Evolutionary conservation across 2,888 invertebrate genomes (phyloP).

Genomic region (Stomorhina lunata): DNA sequence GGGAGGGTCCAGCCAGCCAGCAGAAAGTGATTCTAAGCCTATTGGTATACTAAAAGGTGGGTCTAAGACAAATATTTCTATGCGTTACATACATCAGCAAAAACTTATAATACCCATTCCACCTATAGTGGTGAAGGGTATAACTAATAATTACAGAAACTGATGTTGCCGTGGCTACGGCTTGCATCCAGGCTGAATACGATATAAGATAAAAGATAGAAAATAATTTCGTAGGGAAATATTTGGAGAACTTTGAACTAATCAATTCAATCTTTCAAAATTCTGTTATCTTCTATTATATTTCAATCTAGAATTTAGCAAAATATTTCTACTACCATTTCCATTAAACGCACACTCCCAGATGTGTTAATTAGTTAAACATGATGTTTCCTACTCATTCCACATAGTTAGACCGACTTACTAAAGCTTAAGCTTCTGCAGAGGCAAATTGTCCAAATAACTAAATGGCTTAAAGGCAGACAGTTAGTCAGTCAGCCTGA

Average conservation of each 20-base stretch:
- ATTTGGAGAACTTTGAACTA: background rate
- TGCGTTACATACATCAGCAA: too few species aligned
- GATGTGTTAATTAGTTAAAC: conserved; percentile 65
- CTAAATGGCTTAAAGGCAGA: conserved; percentile 2
- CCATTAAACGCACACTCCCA: conserved; percentile 30
- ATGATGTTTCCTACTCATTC: conserved; percentile 47
- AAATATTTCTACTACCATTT: conserved; percentile 6
- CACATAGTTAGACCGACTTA: background rate
- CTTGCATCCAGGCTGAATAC: too few species aligned
- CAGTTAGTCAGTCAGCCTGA: background rate
- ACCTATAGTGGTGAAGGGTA: too few species aligned
- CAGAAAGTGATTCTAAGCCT: too few species aligned
- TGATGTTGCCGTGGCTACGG: too few species aligned
- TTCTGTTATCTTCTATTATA: background rate
- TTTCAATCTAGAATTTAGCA: conserved; percentile 16
- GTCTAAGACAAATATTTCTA: too few species aligned
- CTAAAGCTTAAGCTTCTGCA: conserved; percentile 23
- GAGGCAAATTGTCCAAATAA: conserved; percentile 12
- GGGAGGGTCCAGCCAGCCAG: too few species aligned
- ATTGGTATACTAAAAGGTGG: too few species aligned
- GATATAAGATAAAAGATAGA: too few species aligned
- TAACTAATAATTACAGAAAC: too few species aligned
- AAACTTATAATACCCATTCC: too few species aligned
- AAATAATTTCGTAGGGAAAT: too few species aligned
- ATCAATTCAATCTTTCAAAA: conserved; percentile 32